A percentile compares a stretch with the other conserved stretches of the same genome.
These are phyloP conservation scores for zebrafish (Danio rerio) DNA, from an alignment of 2,113 vertebrate species.

Conservation along the genomic window DNA sequence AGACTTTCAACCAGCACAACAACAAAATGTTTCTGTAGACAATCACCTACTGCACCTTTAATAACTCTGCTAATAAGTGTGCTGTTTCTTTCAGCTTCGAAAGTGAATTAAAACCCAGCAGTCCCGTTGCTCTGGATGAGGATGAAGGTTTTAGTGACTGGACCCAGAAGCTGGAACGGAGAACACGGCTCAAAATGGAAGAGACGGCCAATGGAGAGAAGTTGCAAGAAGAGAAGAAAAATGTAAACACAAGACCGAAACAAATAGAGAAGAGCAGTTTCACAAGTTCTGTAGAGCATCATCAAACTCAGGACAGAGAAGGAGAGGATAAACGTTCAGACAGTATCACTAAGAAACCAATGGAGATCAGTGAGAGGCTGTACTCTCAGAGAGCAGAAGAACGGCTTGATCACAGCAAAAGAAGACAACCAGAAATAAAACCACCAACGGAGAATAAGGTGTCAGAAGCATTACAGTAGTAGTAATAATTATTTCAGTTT, in stretches of 20 bases:
- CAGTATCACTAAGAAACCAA: conserved; percentile 60
- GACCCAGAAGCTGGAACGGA: conserved; percentile 84
- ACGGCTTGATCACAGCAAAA: conserved; percentile 53
- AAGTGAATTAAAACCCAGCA: conserved; percentile 70
- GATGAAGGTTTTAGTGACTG: conserved; percentile 96
- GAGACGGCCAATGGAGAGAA: conserved; percentile 61
- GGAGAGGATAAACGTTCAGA: conserved; percentile 39
- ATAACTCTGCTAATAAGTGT: neutral
- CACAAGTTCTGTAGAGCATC: conserved; percentile 11
- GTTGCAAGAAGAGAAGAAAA: conserved; percentile 52
- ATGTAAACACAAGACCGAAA: conserved; percentile 44
- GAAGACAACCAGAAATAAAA: conserved; percentile 52
- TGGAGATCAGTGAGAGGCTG: conserved; percentile 41
- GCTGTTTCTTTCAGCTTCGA: conserved; percentile 67
- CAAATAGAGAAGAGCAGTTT: neutral
- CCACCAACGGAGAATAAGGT: conserved; percentile 57
- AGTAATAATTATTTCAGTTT: neutral
- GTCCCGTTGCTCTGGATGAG: conserved; percentile 80
- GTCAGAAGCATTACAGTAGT: neutral
- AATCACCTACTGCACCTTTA: too few relatives aligned
- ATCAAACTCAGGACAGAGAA: conserved; percentile 25
- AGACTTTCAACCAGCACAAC: too few relatives aligned
- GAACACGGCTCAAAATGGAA: conserved; percentile 68
- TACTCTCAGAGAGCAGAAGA: conserved; percentile 47
- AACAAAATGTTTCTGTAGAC: too few relatives aligned